Conservation (phyloP, 2,113 vertebrate species). For the Lepisosteus oculatus region DNA sequence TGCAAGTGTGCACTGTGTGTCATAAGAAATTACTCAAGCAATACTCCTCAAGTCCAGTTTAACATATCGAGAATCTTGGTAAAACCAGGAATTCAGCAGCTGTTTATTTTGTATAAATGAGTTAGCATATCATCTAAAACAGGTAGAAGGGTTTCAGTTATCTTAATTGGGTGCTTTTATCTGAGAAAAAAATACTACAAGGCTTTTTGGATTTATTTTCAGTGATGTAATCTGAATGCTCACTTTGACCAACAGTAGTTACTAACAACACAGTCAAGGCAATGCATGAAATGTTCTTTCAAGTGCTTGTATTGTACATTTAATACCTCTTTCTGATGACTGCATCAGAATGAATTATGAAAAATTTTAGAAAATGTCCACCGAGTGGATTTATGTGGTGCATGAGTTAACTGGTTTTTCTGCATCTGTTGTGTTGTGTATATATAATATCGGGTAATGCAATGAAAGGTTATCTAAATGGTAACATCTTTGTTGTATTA, state of each 20-base stretch:
- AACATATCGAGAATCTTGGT: slow-evolving; percentile 28
- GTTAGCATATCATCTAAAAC: not conserved
- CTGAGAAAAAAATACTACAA: too few species aligned
- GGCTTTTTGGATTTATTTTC: too few species aligned
- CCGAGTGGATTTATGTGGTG: slow-evolving; percentile 41
- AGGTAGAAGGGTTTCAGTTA: too few species aligned
- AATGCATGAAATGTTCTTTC: not conserved
- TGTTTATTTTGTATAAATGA: not conserved
- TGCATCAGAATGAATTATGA: slow-evolving; percentile 16
- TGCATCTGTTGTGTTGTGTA: not conserved
- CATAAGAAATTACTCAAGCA: slow-evolving; percentile 74
- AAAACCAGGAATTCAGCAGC: not conserved
- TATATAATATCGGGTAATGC: not conserved
- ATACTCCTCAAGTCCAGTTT: slow-evolving; percentile 75
- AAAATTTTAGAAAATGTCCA: slow-evolving; percentile 31
- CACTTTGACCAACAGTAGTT: too few species aligned
- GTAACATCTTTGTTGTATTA: not conserved
- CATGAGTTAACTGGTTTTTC: not conserved
- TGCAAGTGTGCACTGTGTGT: slow-evolving; percentile 75
- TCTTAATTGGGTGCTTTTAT: too few species aligned
- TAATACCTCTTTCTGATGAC: slow-evolving; percentile 22
- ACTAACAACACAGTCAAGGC: too few species aligned
- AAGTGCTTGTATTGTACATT: not conserved
- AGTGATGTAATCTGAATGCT: too few species aligned
- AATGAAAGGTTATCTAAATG: not conserved